Conservation (phyloP, 92 coral and sea anemone genomes). For the Parazoanthus atlanticus region DNA sequence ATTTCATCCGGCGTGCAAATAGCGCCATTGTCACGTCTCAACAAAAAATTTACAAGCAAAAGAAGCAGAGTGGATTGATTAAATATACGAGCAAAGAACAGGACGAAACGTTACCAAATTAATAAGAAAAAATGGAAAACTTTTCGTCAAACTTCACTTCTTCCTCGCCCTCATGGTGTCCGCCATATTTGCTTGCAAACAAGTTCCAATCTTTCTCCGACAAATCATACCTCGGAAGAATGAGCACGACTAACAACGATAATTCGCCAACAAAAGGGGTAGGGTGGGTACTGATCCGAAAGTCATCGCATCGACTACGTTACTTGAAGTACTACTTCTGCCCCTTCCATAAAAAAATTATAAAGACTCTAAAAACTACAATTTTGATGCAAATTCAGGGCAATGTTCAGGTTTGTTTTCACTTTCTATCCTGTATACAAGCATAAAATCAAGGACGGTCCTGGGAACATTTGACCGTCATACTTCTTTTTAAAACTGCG, state of each 20-base stretch:
- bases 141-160: background rate
- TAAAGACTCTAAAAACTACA: too few relatives aligned
- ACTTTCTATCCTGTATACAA: too few relatives aligned
- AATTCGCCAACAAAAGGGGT: too few relatives aligned
- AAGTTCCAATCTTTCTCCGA: slow-evolving; percentile 21
- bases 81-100: background rate
- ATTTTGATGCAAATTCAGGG: too few relatives aligned
- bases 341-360: too few relatives aligned
- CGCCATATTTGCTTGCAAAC: slow-evolving; percentile 15
- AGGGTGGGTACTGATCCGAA: too few relatives aligned
- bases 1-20: background rate
- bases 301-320: too few relatives aligned
- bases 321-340: too few relatives aligned
- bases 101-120: background rate
- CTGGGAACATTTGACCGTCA: too few relatives aligned
- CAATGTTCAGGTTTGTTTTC: too few relatives aligned
- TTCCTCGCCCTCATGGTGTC: background rate
- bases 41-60: background rate
- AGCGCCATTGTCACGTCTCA: background rate
- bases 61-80: background rate
- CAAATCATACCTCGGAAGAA: background rate
- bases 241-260: background rate
- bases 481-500: too few relatives aligned
- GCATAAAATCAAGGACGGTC: too few relatives aligned
- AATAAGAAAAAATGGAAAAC: background rate